phyloP scores from a whole-genome alignment of 2,888 invertebrate species.

The Epirrhoe alternata region DNA sequence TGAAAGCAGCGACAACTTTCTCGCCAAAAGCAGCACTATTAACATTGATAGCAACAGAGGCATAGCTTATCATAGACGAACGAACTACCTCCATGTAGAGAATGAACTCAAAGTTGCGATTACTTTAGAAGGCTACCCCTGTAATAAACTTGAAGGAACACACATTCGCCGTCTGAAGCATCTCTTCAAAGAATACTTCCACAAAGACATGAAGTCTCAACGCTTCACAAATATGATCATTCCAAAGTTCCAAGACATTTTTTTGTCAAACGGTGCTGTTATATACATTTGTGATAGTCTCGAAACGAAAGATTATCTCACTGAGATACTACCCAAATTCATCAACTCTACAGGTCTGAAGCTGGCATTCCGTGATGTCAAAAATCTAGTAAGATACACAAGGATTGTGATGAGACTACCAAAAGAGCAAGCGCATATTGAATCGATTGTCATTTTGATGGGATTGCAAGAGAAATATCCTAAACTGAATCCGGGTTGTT shows the following conservation, averaged over 20 bases:
- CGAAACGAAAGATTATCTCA: constrained; percentile 75
- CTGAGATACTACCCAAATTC: constrained; percentile 70
- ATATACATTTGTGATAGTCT: constrained; percentile 78
- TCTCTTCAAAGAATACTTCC: constrained; percentile 73
- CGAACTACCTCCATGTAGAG: constrained; percentile 76
- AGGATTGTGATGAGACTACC: constrained; percentile 72
- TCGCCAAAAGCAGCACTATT: constrained; percentile 63
- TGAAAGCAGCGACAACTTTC: constrained; percentile 66
- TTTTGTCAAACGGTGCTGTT: constrained; percentile 75
- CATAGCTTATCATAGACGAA: constrained; percentile 75
- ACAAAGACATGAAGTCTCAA: constrained; percentile 74
- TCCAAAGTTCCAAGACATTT: constrained; percentile 77
- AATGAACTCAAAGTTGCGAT: constrained; percentile 74
- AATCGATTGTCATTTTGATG: constrained; percentile 65
- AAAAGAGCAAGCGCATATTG: constrained; percentile 68
- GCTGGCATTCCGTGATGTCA: constrained; percentile 68
- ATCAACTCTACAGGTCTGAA: constrained; percentile 72
- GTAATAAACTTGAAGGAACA: constrained; percentile 73
- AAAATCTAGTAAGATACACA: constrained; percentile 69
- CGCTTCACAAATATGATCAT: constrained; percentile 70
- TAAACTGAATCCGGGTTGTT: constrained; percentile 69
- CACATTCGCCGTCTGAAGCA: constrained; percentile 73
- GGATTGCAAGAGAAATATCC: constrained; percentile 65
- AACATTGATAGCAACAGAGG: constrained; percentile 76
- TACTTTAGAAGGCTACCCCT: constrained; percentile 73